These are phyloP conservation scores for Macrobrachium nipponense DNA, from an alignment of 1,140 invertebrate genomes.

Conservation along the genomic window DNA sequence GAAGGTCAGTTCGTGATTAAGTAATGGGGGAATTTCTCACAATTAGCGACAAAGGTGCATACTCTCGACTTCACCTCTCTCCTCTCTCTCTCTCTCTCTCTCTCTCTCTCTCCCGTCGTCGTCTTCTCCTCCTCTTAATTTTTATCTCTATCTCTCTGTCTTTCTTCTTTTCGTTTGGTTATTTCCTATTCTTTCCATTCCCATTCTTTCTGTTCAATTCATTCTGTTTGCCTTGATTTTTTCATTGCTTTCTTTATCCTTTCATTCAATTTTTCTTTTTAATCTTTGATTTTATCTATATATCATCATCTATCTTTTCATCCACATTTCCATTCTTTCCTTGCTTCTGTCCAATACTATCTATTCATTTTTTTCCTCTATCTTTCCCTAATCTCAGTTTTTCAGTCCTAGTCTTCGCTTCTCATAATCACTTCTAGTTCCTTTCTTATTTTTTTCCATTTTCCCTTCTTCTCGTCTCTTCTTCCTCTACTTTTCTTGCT, in stretches of 20 bases:
- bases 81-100: neutral
- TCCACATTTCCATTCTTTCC: neutral
- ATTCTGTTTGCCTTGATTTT: neutral
- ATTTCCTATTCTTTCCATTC: too few relatives aligned
- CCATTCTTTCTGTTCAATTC: too few relatives aligned
- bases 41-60: constrained; percentile 8
- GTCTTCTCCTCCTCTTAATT: neutral
- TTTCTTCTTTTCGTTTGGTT: neutral
- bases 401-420: too few relatives aligned
- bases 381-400: neutral
- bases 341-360: neutral
- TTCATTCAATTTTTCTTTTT: neutral
- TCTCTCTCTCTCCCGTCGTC: neutral
- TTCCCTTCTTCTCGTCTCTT: too few relatives aligned
- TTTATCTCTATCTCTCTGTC: neutral
- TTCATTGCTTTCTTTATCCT: neutral
- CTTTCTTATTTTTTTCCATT: too few relatives aligned
- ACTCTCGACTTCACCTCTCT: neutral
- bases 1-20: too few relatives aligned
- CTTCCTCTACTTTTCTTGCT: too few relatives aligned
- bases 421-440: too few relatives aligned
- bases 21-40: too few relatives aligned
- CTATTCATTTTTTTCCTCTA: neutral
- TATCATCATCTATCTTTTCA: neutral
- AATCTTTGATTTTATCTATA: too few relatives aligned